Evolutionary conservation across 2,888 invertebrate genomes (phyloP).

Genomic region (Orgyia antiqua): DNA sequence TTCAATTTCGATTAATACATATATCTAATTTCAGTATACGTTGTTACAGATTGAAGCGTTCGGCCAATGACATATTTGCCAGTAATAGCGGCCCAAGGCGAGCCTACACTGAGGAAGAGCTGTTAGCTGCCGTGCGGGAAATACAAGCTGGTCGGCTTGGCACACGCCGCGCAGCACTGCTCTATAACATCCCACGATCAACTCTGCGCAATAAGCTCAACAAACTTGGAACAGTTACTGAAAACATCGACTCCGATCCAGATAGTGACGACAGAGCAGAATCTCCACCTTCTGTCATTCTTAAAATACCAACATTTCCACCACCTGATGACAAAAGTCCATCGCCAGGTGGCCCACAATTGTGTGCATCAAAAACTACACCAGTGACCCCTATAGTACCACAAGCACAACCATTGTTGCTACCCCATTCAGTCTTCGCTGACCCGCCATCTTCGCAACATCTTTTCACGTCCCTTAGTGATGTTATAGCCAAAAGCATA

Average conservation of each 20-base stretch:
- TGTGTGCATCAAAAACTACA: conserved; percentile 33
- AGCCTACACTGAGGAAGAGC: conserved; percentile 96
- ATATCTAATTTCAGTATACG: no score
- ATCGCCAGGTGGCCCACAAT: conserved; percentile 48
- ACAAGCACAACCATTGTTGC: conserved; percentile 55
- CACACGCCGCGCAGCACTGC: conserved; percentile 94
- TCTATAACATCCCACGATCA: conserved; percentile 97
- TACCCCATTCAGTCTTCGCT: conserved; percentile 67
- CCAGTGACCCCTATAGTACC: conserved; percentile 69
- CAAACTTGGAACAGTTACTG: conserved; percentile 83
- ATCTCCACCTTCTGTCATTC: conserved; percentile 86
- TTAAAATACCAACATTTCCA: conserved; percentile 96
- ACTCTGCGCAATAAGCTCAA: conserved; percentile 97
- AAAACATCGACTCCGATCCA: conserved; percentile 81
- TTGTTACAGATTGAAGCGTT: conserved; percentile 69
- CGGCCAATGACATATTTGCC: conserved; percentile 39
- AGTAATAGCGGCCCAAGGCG: conserved; percentile 81
- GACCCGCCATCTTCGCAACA: conserved; percentile 77
- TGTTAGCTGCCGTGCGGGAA: conserved; percentile 95
- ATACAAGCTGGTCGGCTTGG: conserved; percentile 95
- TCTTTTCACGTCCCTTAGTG: conserved; percentile 84
- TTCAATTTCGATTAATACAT: no score
- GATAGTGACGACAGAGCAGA: conserved; percentile 64
- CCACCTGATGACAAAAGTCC: conserved; percentile 70
- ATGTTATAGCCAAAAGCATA: conserved; percentile 95